phyloP scores from a whole-genome alignment of 2,113 vertebrate genomes.

The Beaufortia kweichowensis region DNA sequence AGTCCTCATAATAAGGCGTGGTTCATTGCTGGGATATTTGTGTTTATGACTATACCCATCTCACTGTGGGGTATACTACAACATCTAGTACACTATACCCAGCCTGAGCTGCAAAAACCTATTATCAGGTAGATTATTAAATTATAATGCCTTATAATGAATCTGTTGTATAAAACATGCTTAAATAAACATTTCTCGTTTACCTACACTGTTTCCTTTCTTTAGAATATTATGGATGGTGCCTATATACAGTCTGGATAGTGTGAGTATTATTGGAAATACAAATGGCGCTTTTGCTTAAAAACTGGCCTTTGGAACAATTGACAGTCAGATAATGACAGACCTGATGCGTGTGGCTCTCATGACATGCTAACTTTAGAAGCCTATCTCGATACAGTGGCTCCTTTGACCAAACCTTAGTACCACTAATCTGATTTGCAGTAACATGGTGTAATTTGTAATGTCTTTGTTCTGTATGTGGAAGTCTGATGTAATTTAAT shows the following conservation, averaged over 20 bases:
- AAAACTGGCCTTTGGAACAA: background rate
- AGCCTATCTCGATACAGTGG: background rate
- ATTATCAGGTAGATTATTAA: conserved; percentile 86
- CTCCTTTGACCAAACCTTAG: background rate
- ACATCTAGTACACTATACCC: conserved; percentile 95
- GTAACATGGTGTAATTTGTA: background rate
- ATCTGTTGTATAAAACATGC: background rate
- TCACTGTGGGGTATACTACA: conserved; percentile 97
- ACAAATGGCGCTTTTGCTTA: background rate
- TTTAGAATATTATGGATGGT: conserved; percentile 98
- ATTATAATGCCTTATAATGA: background rate
- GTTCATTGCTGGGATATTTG: conserved; percentile 97
- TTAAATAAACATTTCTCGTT: too few relatives aligned
- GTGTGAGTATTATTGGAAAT: conserved; percentile 80
- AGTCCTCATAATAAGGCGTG: conserved; percentile 93
- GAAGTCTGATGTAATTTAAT: background rate
- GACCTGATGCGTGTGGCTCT: conserved; percentile 1
- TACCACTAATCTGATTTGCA: background rate
- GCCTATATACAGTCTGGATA: conserved; percentile 98
- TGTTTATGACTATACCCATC: conserved; percentile 95
- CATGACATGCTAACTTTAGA: background rate
- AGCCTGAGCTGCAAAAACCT: conserved; percentile 95
- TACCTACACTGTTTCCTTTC: background rate
- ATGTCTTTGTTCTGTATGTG: background rate
- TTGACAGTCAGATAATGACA: background rate